phyloP scores from a whole-genome alignment of 2,113 vertebrate species.

The Rhea pennata region DNA sequence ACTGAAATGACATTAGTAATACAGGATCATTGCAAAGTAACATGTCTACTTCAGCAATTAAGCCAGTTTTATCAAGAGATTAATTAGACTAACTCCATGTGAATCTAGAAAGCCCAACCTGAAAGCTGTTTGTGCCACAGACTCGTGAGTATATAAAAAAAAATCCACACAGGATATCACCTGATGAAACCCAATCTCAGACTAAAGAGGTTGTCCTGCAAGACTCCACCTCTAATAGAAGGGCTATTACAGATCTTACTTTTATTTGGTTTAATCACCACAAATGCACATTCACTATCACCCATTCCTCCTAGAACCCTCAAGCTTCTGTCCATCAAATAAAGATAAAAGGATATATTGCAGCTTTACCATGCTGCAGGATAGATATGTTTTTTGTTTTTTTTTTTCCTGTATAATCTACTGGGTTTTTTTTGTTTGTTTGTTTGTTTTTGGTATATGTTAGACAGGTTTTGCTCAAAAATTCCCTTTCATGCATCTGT shows the following conservation, averaged over 20 bases:
- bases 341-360: neutral
- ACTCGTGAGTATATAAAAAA: neutral
- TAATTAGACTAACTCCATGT: neutral
- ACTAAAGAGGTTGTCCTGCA: accelerated
- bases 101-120: neutral
- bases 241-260: neutral
- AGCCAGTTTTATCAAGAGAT: neutral
- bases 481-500: neutral
- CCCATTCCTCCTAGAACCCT: neutral
- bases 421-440: no score
- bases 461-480: neutral
- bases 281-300: neutral
- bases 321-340: neutral
- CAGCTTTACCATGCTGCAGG: accelerated
- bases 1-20: neutral
- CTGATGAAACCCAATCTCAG: neutral
- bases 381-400: accelerated
- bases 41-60: neutral
- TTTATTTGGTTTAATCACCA: accelerated
- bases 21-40: neutral
- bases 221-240: neutral
- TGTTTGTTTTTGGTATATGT: neutral
- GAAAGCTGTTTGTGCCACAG: neutral
- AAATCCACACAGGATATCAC: neutral
- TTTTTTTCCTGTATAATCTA: neutral